Conservation (phyloP, 1,140 invertebrate species). For the Lordiphosa stackelbergi region DNA sequence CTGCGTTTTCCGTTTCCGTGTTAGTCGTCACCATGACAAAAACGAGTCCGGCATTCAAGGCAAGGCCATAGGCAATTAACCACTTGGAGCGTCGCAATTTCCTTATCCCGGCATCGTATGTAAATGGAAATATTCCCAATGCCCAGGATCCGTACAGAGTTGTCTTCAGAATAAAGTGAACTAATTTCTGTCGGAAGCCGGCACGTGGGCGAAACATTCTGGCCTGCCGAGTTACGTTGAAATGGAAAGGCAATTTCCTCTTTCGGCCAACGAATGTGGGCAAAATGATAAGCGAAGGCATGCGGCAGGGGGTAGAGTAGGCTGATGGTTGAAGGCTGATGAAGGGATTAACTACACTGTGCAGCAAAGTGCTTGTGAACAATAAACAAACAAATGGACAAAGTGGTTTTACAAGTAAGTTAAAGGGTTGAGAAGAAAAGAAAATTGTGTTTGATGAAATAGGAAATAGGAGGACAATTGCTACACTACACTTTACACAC, state of each 20-base stretch:
- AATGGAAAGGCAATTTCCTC: slow-evolving; percentile 1
- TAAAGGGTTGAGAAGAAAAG: too few relatives aligned
- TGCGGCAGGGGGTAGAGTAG: too few relatives aligned
- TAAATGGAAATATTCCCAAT: slow-evolving; percentile 29
- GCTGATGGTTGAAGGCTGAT: too few relatives aligned
- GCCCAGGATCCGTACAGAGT: slow-evolving; percentile 18
- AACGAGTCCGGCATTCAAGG: slow-evolving; percentile 1
- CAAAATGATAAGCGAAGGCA: too few relatives aligned
- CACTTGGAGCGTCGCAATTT: slow-evolving; percentile 11
- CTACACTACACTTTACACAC: too few relatives aligned
- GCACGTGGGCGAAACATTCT: slow-evolving; percentile 12
- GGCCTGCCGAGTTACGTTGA: background rate
- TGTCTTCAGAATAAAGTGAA: slow-evolving; percentile 18
- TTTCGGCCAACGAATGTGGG: too few relatives aligned
- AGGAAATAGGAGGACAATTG: too few relatives aligned
- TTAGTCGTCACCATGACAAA: background rate
- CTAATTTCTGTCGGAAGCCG: slow-evolving; percentile 13
- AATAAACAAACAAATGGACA: too few relatives aligned
- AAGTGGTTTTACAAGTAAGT: too few relatives aligned
- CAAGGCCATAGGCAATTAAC: slow-evolving; percentile 23
- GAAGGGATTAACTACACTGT: too few relatives aligned
- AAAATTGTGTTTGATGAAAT: too few relatives aligned
- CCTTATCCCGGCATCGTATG: slow-evolving; percentile 1
- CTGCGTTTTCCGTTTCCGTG: background rate
- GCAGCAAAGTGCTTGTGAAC: too few relatives aligned